Evolutionary conservation across 2,797 vertebrate species (phyloP).

Genomic region (Thamnophis elegans): DNA sequence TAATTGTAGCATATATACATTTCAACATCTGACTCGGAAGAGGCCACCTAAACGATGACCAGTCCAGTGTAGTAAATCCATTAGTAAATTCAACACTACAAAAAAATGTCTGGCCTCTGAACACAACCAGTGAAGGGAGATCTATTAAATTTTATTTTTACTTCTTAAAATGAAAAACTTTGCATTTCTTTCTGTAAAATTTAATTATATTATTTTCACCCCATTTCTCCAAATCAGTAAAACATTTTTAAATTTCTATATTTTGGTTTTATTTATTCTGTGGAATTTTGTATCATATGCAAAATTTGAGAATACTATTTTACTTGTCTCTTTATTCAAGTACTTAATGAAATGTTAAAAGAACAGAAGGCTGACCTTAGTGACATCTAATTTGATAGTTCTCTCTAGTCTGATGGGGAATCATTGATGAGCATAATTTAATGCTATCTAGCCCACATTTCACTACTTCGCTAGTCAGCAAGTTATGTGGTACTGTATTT

Average conservation of each 20-base stretch:
- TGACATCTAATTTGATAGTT: neutral
- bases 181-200: neutral
- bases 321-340: neutral
- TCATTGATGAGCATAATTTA: neutral
- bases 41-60: neutral
- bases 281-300: neutral
- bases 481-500: neutral
- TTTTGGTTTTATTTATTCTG: neutral
- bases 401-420: neutral
- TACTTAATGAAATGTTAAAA: neutral
- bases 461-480: neutral
- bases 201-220: neutral
- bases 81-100: neutral
- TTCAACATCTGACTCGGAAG: neutral
- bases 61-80: neutral
- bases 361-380: neutral
- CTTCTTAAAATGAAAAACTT: neutral
- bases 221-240: neutral
- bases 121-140: neutral
- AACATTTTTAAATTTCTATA: neutral
- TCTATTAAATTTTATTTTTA: neutral
- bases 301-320: neutral
- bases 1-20: neutral
- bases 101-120: neutral
- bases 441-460: neutral